Evolutionary conservation across 1,140 invertebrate species (phyloP).

Genomic region (Drosophila punjabiensis): DNA sequence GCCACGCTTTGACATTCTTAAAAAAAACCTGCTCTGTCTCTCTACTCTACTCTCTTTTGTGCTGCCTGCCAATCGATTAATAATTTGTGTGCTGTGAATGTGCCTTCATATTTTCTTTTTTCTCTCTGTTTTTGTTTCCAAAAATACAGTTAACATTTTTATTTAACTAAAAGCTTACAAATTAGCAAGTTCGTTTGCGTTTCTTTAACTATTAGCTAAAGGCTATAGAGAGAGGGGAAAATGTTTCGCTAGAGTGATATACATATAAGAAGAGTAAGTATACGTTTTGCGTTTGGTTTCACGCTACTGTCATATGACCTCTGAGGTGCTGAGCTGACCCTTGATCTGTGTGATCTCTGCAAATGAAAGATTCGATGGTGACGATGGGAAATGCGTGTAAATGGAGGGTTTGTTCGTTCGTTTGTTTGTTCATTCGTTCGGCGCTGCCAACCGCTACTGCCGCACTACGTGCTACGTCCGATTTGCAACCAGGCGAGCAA

Average conservation of each 20-base stretch:
- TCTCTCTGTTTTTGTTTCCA: not conserved
- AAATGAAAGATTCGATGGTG: slow-evolving; percentile 3
- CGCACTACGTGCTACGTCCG: slow-evolving; percentile 79
- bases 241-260: slow-evolving; percentile 2
- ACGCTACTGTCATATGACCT: not conserved
- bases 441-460: slow-evolving; percentile 80
- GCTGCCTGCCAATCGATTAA: not conserved
- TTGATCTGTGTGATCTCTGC: not conserved
- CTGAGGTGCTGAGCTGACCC: not conserved
- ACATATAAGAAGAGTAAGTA: slow-evolving; percentile 9
- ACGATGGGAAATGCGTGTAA: slow-evolving; percentile 1
- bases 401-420: slow-evolving; percentile 5
- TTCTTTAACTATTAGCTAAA: not conserved
- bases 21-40: not conserved
- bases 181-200: not conserved
- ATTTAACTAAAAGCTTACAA: slow-evolving; percentile 3
- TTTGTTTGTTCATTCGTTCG: slow-evolving; percentile 19
- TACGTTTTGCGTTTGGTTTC: slow-evolving; percentile 1
- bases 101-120: not conserved
- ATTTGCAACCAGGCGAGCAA: slow-evolving; percentile 85
- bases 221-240: not conserved
- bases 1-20: too few relatives aligned
- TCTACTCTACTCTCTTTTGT: not conserved
- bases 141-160: slow-evolving; percentile 4
- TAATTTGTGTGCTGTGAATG: not conserved